Evolutionary conservation across 1,140 invertebrate genomes (phyloP).

Genomic region (Papilio polytes): DNA sequence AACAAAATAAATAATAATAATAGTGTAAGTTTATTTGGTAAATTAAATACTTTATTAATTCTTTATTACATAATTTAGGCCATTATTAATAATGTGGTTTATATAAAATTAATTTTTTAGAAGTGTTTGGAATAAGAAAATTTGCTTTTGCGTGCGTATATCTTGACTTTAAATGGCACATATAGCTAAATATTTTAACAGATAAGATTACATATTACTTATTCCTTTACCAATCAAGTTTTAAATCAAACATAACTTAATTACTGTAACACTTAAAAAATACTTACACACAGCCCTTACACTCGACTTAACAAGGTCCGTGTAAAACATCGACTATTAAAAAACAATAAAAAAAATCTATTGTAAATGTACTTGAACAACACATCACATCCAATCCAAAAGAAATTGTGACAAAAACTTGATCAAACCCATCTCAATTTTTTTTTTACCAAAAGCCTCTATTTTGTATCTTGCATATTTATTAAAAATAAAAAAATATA

Average conservation of each 20-base stretch:
- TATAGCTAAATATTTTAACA: neutral
- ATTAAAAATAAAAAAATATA: no score
- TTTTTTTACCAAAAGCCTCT: neutral
- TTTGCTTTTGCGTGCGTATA: neutral
- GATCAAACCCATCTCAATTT: neutral
- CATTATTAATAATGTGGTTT: neutral
- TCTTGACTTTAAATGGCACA: neutral
- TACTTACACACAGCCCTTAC: conserved; percentile 29
- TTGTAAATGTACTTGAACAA: neutral
- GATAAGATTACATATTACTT: neutral
- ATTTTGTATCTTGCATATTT: neutral
- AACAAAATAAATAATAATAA: conserved; percentile 33
- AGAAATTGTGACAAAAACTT: neutral
- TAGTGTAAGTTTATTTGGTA: conserved; percentile 46
- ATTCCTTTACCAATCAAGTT: conserved; percentile 3
- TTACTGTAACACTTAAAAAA: neutral
- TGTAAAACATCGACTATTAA: neutral
- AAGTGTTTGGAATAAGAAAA: neutral
- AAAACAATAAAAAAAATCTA: neutral
- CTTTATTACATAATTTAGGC: conserved; percentile 41
- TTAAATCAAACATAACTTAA: conserved; percentile 22
- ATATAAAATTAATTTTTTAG: neutral
- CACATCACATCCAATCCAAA: neutral
- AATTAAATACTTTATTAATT: conserved; percentile 46
- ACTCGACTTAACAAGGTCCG: neutral